Base-by-base conservation (phyloP, 2,797 vertebrate species). In the Lophotriccus pileatus region DNA sequence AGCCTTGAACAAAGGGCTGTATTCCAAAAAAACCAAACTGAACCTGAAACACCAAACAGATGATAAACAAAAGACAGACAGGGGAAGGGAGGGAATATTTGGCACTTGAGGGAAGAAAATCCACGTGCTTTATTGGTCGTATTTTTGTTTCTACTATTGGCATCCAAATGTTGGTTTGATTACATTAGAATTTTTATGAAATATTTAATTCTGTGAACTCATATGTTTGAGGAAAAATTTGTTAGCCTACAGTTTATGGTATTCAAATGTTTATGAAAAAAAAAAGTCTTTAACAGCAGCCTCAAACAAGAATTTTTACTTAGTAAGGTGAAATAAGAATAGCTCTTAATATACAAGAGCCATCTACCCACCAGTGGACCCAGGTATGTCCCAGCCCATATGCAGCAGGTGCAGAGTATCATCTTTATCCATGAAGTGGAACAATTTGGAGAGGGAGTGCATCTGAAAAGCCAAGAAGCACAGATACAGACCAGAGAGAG, bases 11-110 rank as follows among this genome's bases (percentile, higher is more conserved):
- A 91, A 50, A 70, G 25, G 62, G 50, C 64, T 89, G 14, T 39
- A 43, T 85, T 95, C 73, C 59, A 95, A 13, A 41, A 72, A 75
- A 92, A 91, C 76, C 89, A 93, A 83, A 47, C 43, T 39, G 43
- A 95, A 82, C 69, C 21, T 84, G 60, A 78, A 87, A 37, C 34
- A 64, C 64, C 27, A 94, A 84, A 93, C 34, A 94, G 70, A 70
- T 34, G 50, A 93, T 66, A 91, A 92, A 90, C 55, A 49, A 82
- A 92, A 44, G 58, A 66, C 10, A 43, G 12, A 34, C 3, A 92
- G 20, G 75, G 28, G 67, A 89, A 95, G 22, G 17, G 18, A 89
- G 23, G 34, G 44, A 63, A 50, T 74, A 86, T 84, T 78, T 94
- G 52, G 43, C 87, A 67, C 24, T 22, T 27, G 24, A 73, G 25